Evolutionary conservation across 2,888 invertebrate species (phyloP), one percentile per base, ranked within the genome.

Genomic region (Dascillus cervinus): DNA sequence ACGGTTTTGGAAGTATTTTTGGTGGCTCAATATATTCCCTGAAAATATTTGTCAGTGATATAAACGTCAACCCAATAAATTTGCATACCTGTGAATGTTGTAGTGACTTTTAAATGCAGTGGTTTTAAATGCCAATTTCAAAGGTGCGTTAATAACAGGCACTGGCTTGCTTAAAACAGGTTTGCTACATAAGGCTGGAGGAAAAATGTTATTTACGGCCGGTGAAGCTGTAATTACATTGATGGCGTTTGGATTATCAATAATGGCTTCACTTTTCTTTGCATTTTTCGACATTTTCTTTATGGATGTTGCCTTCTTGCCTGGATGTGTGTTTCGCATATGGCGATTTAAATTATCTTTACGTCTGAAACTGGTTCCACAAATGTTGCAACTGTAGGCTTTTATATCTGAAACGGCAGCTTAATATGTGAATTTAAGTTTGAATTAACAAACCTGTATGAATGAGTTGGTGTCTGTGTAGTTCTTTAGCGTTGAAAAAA

Each of bases 331-430:
- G 58, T 85, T 82, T 31, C 79, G 74, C 34, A 84, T 69, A 58
- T 87, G 87, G 0, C 87, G 71, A 37, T 76, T 73, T 37, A 87
- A 68, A 56, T 87, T 88, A 57, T 88, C 88, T 55, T 81, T 83
- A 36, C 88, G 69, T 23, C 79, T 67, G 54, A 86, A 86, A 21
- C 72, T 72, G 4, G 78, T 76, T 19, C 72, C 70, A 59, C 88
- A 88, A 13, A 79, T 69, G 39, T 71, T 71, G 56, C 88, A 88
- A 11, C 73, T 73, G 52, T 75, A 87, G 3, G 77, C 78, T 48
- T 80, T 77, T 3, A 70, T 69, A 52, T 77, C 84, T 82, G 55
- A 28, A 62, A 64, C 34, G 29, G 51, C 39, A 36, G 11, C 32
- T 12, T 11, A 22, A 22, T 5, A 12, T n/a, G 17, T 22, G 10